These are phyloP conservation scores for Aphaenogaster rudis DNA, from an alignment of 1,140 invertebrate species.

Conservation along the genomic window DNA sequence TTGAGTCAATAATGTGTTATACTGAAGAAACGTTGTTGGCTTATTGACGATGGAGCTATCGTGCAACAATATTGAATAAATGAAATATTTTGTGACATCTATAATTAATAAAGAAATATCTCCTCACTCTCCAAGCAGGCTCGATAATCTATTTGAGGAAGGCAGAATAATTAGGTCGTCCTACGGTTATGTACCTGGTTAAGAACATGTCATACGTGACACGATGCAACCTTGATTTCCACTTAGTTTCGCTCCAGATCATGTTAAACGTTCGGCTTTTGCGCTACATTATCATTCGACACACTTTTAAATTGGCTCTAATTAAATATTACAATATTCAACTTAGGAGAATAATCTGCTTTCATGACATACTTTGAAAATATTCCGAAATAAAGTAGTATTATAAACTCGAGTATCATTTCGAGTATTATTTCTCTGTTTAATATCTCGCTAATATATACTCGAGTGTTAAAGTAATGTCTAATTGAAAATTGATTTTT, in stretches of 20 bases:
- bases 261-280: constrained; percentile 34
- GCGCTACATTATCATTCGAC: constrained; percentile 16
- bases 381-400: not conserved
- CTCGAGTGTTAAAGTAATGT: not conserved
- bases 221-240: constrained; percentile 60
- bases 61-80: not conserved
- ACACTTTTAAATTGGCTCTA: constrained; percentile 15
- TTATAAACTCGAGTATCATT: not conserved
- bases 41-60: not conserved
- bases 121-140: not conserved
- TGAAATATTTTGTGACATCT: not conserved
- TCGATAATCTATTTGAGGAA: constrained; percentile 72
- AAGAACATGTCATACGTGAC: constrained; percentile 36
- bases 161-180: constrained; percentile 69
- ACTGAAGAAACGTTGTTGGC: not conserved
- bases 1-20: not conserved
- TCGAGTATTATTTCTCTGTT: not conserved
- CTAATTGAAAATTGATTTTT: not conserved
- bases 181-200: constrained; percentile 59
- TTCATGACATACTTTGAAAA: not conserved
- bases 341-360: not conserved
- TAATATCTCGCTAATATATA: not conserved
- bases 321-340: constrained; percentile 8
- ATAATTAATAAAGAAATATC: constrained; percentile 7
- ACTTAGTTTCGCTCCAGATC: constrained; percentile 63